Conservation (phyloP, 2,888 invertebrate species). For the Adelognathus sp. region DNA sequence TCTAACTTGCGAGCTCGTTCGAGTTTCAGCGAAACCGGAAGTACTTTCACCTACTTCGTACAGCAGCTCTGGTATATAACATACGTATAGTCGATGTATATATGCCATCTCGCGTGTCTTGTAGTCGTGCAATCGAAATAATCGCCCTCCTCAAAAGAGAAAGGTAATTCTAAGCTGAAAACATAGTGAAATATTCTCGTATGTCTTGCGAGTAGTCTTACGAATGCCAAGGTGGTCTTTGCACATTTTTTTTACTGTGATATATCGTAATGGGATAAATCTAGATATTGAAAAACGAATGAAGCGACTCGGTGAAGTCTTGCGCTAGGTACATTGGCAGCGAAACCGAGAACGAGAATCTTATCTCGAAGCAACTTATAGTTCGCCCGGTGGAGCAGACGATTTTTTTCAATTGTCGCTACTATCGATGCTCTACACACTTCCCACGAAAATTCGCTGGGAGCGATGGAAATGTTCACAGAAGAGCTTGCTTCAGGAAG, state of each 20-base stretch:
- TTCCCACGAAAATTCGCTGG: too few relatives aligned
- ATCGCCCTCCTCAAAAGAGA: conserved; percentile 4
- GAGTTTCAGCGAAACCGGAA: background rate
- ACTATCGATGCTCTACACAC: too few relatives aligned
- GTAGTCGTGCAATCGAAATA: background rate
- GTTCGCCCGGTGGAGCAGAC: too few relatives aligned
- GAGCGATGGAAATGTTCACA: too few relatives aligned
- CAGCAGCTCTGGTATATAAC: background rate
- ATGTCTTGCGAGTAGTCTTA: too few relatives aligned
- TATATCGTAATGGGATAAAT: background rate
- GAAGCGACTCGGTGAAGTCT: background rate
- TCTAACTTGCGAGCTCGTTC: background rate
- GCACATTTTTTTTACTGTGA: background rate
- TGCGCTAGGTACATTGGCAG: too few relatives aligned
- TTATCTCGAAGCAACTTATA: too few relatives aligned
- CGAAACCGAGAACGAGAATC: too few relatives aligned
- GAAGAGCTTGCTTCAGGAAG: too few relatives aligned
- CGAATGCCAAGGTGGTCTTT: background rate
- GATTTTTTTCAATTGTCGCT: too few relatives aligned
- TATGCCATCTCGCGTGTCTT: background rate
- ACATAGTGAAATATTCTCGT: background rate
- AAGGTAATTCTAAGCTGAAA: background rate
- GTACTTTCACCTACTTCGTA: conserved; percentile 12
- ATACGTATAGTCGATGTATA: too few relatives aligned
- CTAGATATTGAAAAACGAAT: background rate